These are phyloP conservation scores for Troglohyphantes excavatus DNA, from an alignment of 2,888 invertebrate genomes.

Conservation along the genomic window DNA sequence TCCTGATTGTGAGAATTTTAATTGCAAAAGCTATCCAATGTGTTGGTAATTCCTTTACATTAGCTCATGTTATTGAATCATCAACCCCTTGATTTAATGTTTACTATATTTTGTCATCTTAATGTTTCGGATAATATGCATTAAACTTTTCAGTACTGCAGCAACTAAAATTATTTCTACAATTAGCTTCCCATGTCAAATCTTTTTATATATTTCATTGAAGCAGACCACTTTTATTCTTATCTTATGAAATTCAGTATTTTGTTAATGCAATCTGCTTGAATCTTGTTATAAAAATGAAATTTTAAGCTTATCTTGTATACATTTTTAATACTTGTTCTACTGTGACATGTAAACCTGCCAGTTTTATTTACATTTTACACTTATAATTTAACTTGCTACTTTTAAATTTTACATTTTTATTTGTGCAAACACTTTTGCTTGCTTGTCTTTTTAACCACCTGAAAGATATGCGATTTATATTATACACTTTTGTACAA, in stretches of 20 bases:
- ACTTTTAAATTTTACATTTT: constrained; percentile 63
- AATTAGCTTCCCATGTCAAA: constrained; percentile 31
- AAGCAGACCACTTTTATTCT: constrained; percentile 40
- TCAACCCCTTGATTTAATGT: neutral
- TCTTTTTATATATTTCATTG: constrained; percentile 34
- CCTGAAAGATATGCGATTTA: constrained; percentile 47
- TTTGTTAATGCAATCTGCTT: constrained; percentile 64
- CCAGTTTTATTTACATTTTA: constrained; percentile 64
- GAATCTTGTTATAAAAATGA: constrained; percentile 31
- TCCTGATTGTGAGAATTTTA: neutral
- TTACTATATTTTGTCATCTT: too few relatives aligned
- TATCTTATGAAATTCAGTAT: constrained; percentile 37
- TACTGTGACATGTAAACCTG: constrained; percentile 55
- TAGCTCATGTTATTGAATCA: neutral
- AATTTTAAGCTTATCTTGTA: constrained; percentile 21
- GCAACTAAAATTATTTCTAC: constrained; percentile 67
- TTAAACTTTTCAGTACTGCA: constrained; percentile 52
- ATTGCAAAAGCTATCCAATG: neutral
- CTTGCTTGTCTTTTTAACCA: constrained; percentile 57
- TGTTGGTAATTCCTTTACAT: neutral
- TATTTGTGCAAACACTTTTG: constrained; percentile 50
- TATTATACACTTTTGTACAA: constrained; percentile 65
- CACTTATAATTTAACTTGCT: constrained; percentile 59
- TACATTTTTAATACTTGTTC: constrained; percentile 45
- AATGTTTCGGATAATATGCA: neutral